Evolutionary conservation across 2,888 invertebrate genomes (phyloP), one percentile per base, ranked within the genome.

Genomic region (Papilio protenor): DNA sequence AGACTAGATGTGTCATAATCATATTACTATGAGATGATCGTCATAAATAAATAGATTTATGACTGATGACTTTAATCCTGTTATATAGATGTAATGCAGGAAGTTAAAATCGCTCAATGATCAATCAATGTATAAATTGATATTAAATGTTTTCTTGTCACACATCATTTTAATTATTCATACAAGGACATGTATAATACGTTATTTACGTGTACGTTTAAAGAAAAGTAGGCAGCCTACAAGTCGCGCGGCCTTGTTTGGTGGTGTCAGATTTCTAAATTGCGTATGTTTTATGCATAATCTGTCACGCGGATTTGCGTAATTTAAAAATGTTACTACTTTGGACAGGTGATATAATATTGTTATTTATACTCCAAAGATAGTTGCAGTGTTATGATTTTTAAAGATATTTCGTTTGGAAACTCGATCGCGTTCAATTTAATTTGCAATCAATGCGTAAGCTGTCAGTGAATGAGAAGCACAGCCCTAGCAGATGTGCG

Each of bases 401-500:
- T 33, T 27, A 16, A 8, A 33, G 57, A 21, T 59, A 2, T 18
- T 64, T 21, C 16, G 16, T 16, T 64, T 64, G 16, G 27, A 64
- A 57, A 11, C n/a, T 16, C 33, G 33, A 33, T 40, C 33, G 18
- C 12, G 18, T 64, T 8, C 27, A 61, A 33, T 33, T 64, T 23
- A 64, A 64, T 64, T 64, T 47, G 45, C 59, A 73, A 45, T 74
- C n/a, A 11, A 49, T 18, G 11, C 47, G 52, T 74, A 61, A 77
- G 40, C 57, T 14, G 47, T 77, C 78, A 81, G 80, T 79, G 73
- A 83, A 81, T 83, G 84, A 82, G 81, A 83, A 81, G 77, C 73
- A 82, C 89, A 87, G 84, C 89, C 84, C 89, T 89, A 88, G 21
- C 57, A 66, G 75, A 84, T 85, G 87, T 86, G 88, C 40, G 79